Conservation (phyloP, 1,140 invertebrate genomes). For the Drosophila nigrodunni region DNA sequence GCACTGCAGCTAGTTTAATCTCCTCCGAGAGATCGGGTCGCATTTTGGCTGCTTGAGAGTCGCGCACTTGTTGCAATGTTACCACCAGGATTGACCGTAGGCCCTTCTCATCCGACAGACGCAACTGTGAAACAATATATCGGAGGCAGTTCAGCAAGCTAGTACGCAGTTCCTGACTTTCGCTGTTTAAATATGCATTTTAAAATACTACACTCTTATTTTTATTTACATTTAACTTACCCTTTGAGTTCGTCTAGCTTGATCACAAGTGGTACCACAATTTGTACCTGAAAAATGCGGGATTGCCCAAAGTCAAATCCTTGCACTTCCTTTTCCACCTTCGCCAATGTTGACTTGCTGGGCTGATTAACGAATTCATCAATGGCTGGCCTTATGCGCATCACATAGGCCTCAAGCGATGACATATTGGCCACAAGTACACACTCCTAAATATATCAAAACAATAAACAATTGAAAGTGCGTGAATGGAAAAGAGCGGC, state of each 20-base stretch:
- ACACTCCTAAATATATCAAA: conserved; percentile 11
- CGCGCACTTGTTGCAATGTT: conserved; percentile 70
- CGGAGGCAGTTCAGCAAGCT: conserved; percentile 64
- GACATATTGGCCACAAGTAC: conserved; percentile 54
- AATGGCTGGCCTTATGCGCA: conserved; percentile 84
- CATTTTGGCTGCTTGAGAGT: conserved; percentile 43
- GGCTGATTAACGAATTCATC: conserved; percentile 70
- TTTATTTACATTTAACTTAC: conserved; percentile 36
- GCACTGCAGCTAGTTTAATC: conserved; percentile 73
- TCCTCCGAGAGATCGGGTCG: conserved; percentile 72
- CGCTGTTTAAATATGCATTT: conserved; percentile 29
- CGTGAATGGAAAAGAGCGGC: conserved; percentile 32
- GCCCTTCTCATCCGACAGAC: conserved; percentile 63
- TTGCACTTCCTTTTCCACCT: conserved; percentile 61
- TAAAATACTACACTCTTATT: neutral
- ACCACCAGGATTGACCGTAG: conserved; percentile 71
- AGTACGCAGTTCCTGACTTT: conserved; percentile 70
- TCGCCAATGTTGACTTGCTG: conserved; percentile 50
- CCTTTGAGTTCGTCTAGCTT: conserved; percentile 71
- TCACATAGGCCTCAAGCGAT: conserved; percentile 71
- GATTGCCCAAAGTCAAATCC: conserved; percentile 72
- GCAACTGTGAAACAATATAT: conserved; percentile 59
- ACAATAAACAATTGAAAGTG: conserved; percentile 12
- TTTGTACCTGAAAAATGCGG: conserved; percentile 72
- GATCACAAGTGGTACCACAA: conserved; percentile 71